A percentile compares a stretch with the other conserved stretches of the same genome.
phyloP scores from a whole-genome alignment of 1,140 invertebrate species.

The Drosophila fuyamai region DNA sequence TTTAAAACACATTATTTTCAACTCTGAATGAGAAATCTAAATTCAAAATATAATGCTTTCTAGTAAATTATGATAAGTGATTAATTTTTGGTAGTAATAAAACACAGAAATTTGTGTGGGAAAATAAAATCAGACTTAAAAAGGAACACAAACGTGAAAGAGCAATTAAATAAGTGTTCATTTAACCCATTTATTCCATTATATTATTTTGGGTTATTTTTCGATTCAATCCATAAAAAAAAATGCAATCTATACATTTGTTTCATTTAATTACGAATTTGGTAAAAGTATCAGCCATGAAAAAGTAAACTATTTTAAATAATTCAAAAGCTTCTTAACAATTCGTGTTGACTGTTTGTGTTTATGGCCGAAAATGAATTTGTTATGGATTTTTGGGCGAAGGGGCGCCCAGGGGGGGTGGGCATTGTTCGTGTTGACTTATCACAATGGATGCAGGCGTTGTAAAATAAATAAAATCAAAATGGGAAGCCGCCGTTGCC shows the following conservation, averaged over 20 bases:
- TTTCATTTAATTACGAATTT: not conserved
- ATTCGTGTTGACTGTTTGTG: not conserved
- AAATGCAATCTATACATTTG: conserved; percentile 11
- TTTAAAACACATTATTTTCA: no score
- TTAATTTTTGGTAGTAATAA: no score
- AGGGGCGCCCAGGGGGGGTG: not conserved
- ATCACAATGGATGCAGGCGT: not conserved
- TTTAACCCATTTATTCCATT: no score
- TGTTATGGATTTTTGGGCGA: not conserved
- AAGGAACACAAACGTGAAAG: no score
- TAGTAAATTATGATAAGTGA: no score
- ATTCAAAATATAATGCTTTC: no score
- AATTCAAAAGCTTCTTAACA: conserved; percentile 2
- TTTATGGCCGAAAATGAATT: not conserved
- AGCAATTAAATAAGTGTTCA: no score
- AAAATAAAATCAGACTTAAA: no score
- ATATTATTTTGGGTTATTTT: not conserved
- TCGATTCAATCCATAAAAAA: not conserved
- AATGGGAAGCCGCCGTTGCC: not conserved
- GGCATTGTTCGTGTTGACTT: conserved; percentile 6
- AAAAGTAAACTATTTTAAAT: conserved; percentile 5
- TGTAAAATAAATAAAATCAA: conserved; percentile 18
- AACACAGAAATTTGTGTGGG: no score
- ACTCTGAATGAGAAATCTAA: no score
- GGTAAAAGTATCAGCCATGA: not conserved